Base-by-base conservation (phyloP, 2,888 invertebrate genomes). In the Dolichopus griseipennis region DNA sequence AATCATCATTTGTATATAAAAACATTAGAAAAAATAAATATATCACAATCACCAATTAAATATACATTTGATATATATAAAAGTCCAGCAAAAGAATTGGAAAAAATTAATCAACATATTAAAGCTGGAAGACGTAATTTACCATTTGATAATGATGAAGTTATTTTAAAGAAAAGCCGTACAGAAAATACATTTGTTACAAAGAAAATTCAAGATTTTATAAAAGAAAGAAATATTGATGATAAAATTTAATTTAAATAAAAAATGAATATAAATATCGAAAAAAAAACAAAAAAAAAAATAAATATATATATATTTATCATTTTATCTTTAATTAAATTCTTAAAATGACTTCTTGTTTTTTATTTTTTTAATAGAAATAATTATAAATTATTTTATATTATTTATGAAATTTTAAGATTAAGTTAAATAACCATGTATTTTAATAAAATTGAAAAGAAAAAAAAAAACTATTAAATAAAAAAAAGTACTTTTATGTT, bases 1-100 rank as follows among this genome's bases (percentile, higher is more conserved):
- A 86, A 85, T 72, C 84, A 85, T 75, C 80, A 82, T 18, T 83
- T 90, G 9, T 89, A 83, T 75, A 85, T 90, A 37, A 83, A 85
- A 68, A 84, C 86, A 12, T 80, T 83, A 80, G 82, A 77, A 61
- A 81, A 79, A 72, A 78, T 76, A 68, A 83, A 81, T 73, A 79
- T 83, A 10, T 78, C 76, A 64, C 77, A 78, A 69, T 78, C 79
- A 61, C 78, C 80, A 37, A 76, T 76, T 73, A 75, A 76, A 68
- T 70, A 78, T 65, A 78, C 77, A 34, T 81, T 77, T 71, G 76
- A 78, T 52, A 75, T 80, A 69, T 76, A 75, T 65, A 76, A 73
- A 69, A 81, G 81, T 72, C 81, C 81, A 27, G 77, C 78, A 65
- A 80, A 81, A 75, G 81, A 79, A 67, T 71, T 80, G 65, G 75